A percentile compares a stretch with the other conserved stretches of the same genome.
Conservation (phyloP, 1,140 invertebrate genomes). For the Eueides isabella region DNA sequence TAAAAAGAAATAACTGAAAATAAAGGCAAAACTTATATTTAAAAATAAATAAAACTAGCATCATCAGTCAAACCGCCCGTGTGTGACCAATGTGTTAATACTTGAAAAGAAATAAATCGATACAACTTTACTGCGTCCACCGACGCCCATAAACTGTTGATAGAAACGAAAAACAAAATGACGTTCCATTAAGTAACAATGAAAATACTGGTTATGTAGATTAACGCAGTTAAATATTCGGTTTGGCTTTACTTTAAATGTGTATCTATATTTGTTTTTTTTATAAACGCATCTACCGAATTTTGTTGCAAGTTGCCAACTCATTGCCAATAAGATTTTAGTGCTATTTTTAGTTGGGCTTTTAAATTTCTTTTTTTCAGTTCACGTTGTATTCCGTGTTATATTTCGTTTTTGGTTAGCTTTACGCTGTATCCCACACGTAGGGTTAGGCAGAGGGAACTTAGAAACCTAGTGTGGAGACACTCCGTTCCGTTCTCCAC, state of each 20-base stretch:
- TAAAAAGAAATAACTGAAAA: background rate
- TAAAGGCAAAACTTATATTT: background rate
- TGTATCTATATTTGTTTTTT: background rate
- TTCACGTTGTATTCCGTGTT: too few species aligned
- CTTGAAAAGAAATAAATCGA: slow-evolving; percentile 40
- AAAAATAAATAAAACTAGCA: slow-evolving; percentile 14
- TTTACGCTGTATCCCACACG: too few species aligned
- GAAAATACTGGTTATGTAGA: slow-evolving; percentile 18
- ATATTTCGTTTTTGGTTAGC: too few species aligned
- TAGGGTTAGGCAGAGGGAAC: too few species aligned
- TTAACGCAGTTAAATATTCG: slow-evolving; percentile 21
- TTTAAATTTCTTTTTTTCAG: too few species aligned
- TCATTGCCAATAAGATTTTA: background rate
- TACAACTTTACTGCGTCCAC: slow-evolving; percentile 29
- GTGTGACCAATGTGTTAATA: slow-evolving; percentile 41
- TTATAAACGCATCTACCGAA: background rate
- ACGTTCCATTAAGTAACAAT: slow-evolving; percentile 13
- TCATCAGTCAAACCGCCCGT: slow-evolving; percentile 29
- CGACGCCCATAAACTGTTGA: slow-evolving; percentile 31
- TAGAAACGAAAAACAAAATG: slow-evolving; percentile 26
- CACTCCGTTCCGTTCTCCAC: too few species aligned
- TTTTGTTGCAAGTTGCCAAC: background rate
- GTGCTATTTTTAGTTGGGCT: too few species aligned
- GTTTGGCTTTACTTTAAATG: background rate
- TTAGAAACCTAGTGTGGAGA: too few species aligned